Conservation (phyloP, 2,797 vertebrate genomes). For the Aselliscus stoliczkanus region DNA sequence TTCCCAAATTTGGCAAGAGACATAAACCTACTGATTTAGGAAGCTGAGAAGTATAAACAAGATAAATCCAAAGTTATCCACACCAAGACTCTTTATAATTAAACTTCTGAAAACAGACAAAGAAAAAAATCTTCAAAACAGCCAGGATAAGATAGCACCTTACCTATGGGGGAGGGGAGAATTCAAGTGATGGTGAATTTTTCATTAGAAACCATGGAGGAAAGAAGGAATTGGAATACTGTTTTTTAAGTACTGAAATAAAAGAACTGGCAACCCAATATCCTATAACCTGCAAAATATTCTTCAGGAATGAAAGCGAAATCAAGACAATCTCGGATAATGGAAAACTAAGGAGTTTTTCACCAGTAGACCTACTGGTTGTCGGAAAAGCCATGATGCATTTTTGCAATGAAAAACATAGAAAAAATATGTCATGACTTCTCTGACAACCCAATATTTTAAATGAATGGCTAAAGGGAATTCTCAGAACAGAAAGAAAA, state of each 20-base stretch:
- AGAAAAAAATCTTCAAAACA: not conserved
- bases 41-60: not conserved
- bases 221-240: not conserved
- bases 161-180: not conserved
- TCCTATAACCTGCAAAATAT: not conserved
- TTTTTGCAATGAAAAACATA: too few species aligned
- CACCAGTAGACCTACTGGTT: not conserved
- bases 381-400: too few species aligned
- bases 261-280: not conserved
- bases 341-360: not conserved
- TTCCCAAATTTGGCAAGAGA: not conserved
- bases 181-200: not conserved
- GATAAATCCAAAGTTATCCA: not conserved
- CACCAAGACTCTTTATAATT: not conserved
- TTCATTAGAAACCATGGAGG: not conserved
- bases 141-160: not conserved
- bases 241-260: not conserved
- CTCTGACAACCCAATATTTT: too few species aligned
- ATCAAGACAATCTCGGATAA: not conserved
- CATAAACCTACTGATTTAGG: not conserved
- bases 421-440: too few species aligned
- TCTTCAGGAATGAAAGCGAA: not conserved
- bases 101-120: not conserved
- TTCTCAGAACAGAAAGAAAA: not conserved
- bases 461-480: not conserved